Evolutionary conservation across 2,888 invertebrate species (phyloP), one percentile per base, ranked within the genome.

Genomic region (Spialia ferax): DNA sequence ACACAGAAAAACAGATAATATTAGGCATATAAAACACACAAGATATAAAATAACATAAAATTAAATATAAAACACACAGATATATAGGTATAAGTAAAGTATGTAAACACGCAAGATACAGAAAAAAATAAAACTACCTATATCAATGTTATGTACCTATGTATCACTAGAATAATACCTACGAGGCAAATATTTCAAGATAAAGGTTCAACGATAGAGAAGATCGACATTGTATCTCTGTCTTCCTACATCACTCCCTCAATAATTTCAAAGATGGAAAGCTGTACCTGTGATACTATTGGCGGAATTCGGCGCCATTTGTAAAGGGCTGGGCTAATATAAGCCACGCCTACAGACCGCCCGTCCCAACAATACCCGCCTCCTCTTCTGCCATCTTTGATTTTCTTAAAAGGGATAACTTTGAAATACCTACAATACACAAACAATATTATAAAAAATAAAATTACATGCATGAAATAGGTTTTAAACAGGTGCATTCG

Each of bases 261-360:
- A 7, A 56, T 56, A 15, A 45, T 75, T 78, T 81, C 69, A 79
- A 82, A 82, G 79, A 79, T 81, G 79, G 80, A 84, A 79, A 74
- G 75, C 71, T 74, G 73, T 73, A 76, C 80, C 82, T 75, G 77
- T 78, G 76, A 79, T 79, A 73, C 77, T 77, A 92, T 92, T 93
- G 92, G 92, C 80, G 68, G 86, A 86, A 81, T 87, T 87, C 82
- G 87, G 83, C 93, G 93, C 93, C 93, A 93, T 93, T 93, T 92
- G 90, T 80, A 89, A 91, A 89, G 88, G 92, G 89, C 84, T 79
- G 87, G 79, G 74, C 83, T 72, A 71, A 69, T 67, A 73, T 72
- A 72, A 66, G 86, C 89, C 84, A 83, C 93, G 89, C 92, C 93
- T 77, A 82, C 83, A 69, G 74, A 74, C 79, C 80, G 75, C 84